Evolutionary conservation across 2,113 vertebrate genomes (phyloP).

Genomic region (Eulacestoma nigropectus): DNA sequence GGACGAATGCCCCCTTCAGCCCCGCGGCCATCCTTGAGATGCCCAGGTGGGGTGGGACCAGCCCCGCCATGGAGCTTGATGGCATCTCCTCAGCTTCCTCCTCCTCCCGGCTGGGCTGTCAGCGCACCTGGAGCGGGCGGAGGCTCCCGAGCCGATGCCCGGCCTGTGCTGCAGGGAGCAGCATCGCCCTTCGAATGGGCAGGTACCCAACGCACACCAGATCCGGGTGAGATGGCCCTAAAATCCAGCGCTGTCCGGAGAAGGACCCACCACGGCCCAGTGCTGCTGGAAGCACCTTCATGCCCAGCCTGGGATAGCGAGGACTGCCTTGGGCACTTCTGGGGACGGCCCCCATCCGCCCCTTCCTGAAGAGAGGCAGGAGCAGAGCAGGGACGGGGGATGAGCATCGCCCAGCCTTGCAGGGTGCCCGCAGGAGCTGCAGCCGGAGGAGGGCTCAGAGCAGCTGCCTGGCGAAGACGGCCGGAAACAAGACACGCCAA

Average conservation of each 20-base stretch:
- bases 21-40: background rate
- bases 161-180: background rate
- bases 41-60: background rate
- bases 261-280: background rate
- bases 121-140: background rate
- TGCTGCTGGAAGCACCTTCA: background rate
- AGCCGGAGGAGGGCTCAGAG: background rate
- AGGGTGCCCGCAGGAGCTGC: background rate
- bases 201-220: background rate
- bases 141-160: background rate
- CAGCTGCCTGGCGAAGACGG: background rate
- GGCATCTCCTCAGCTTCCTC: background rate
- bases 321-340: background rate
- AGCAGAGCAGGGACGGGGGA: background rate
- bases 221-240: background rate
- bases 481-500: fast-evolving
- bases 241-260: background rate
- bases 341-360: background rate
- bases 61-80: background rate
- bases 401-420: background rate
- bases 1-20: background rate
- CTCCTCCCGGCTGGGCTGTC: background rate
- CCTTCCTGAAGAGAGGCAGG: background rate
- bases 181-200: background rate
- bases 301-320: fast-evolving